These are phyloP conservation scores for Colius striatus DNA, from an alignment of 2,113 vertebrate species.

Conservation along the genomic window DNA sequence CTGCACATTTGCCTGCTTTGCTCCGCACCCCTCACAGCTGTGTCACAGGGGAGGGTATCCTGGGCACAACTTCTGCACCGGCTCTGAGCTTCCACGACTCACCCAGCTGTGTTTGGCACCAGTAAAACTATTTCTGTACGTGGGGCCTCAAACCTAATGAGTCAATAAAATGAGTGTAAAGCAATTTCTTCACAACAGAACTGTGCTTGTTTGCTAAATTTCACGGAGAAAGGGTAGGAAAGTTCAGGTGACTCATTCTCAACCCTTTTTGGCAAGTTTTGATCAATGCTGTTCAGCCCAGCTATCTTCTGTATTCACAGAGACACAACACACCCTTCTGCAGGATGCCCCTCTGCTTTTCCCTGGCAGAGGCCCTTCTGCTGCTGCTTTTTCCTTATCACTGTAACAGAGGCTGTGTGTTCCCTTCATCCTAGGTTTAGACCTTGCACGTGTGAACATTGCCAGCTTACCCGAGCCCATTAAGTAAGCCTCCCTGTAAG, in stretches of 20 bases:
- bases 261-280: neutral
- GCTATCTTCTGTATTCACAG: neutral
- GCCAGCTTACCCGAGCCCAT: neutral
- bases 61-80: neutral
- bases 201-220: neutral
- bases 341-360: neutral
- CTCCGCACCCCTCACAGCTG: neutral
- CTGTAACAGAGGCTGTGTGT: accelerated
- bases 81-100: too few relatives aligned
- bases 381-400: neutral
- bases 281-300: neutral
- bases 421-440: neutral
- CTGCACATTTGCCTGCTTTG: accelerated
- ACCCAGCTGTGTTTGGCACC: neutral
- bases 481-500: neutral
- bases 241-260: neutral
- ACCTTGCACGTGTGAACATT: neutral
- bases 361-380: neutral
- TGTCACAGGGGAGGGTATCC: neutral
- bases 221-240: neutral
- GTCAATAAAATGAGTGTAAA: neutral
- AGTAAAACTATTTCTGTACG: neutral
- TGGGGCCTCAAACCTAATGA: neutral
- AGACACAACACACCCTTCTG: too few relatives aligned
- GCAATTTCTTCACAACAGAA: neutral